Base-by-base conservation (phyloP, 1,140 invertebrate genomes). In the Cheumatopsyche charites region DNA sequence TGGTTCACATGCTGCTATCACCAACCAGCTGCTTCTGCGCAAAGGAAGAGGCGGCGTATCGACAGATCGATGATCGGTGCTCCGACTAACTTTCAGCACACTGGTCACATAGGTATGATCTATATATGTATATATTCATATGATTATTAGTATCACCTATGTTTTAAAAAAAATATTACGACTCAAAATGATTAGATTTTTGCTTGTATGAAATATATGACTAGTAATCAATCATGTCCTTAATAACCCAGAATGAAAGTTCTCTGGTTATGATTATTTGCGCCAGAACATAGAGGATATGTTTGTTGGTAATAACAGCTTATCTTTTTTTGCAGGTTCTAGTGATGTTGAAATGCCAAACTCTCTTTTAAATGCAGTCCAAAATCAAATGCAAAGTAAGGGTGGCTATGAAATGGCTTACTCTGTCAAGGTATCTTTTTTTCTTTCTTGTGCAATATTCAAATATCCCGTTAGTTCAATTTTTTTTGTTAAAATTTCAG, bases 11-110 rank as follows among this genome's bases (percentile, higher is more conserved):
- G 92, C 81, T 94, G 92, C 79, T 87, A 93, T 76, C 89, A 89
- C 47, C 90, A 93, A 78, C 88, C 89, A 55, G 55, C 55, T 12
- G 55, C 55, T 25, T 58, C 55, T 13, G 88, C 86, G 74, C 88
- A 89, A 77, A 83, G 88, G 69, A 86, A 87, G 75, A 84, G 89
- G 47, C 84, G 88, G 75, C 89, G 91, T 82, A 94, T 97, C 85
- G 95, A 97, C 81, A 86, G 94, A 36, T 94, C 93, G 45, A 96
- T 96, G 94, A 97, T 97, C 78, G 92, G 95, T 62, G 89, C 89
- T 67, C 95, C 95, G 5, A 96, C 93, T 70, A 94, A 97, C 82
- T 97, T 97, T 80, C 90, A 92, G 72, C 95, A 97, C 79, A 95
- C 94, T n/a, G 93, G 90, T 65, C 93, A 95, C 79, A 84, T 85